A percentile compares a stretch with the other conserved stretches of the same genome.
Conservation (phyloP, 2,113 vertebrate species). For the Cyprinodon brontotheroides region DNA sequence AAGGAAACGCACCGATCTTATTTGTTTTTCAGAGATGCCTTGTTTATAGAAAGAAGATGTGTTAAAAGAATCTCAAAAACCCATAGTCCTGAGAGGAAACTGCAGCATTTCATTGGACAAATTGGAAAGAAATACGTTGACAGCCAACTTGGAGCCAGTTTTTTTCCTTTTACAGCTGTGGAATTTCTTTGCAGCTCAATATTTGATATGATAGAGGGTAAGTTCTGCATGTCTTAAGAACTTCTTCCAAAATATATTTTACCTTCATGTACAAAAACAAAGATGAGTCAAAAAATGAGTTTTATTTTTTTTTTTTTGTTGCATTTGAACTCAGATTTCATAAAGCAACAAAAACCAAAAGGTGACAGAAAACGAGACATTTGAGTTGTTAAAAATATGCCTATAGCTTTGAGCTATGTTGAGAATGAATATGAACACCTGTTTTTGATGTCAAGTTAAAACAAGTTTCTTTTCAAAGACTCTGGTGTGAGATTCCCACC, state of each 20-base stretch:
- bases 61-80: neutral
- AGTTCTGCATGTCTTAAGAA: conserved; percentile 1
- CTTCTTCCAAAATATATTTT: too few relatives aligned
- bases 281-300: neutral
- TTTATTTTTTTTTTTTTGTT: neutral
- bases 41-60: neutral
- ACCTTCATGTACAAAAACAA: neutral
- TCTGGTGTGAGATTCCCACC: neutral
- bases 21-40: neutral
- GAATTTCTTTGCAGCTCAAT: neutral
- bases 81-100: neutral
- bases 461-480: neutral
- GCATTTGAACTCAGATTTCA: too few relatives aligned
- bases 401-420: too few relatives aligned
- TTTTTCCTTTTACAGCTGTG: neutral
- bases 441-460: neutral
- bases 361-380: neutral
- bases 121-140: neutral
- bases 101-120: neutral
- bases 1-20: neutral
- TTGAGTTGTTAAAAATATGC: too few relatives aligned
- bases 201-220: conserved; percentile 16
- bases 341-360: neutral
- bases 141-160: neutral
- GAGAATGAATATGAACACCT: too few relatives aligned